Conservation (phyloP, 2,888 invertebrate genomes). For the Urechis unicinctus region DNA sequence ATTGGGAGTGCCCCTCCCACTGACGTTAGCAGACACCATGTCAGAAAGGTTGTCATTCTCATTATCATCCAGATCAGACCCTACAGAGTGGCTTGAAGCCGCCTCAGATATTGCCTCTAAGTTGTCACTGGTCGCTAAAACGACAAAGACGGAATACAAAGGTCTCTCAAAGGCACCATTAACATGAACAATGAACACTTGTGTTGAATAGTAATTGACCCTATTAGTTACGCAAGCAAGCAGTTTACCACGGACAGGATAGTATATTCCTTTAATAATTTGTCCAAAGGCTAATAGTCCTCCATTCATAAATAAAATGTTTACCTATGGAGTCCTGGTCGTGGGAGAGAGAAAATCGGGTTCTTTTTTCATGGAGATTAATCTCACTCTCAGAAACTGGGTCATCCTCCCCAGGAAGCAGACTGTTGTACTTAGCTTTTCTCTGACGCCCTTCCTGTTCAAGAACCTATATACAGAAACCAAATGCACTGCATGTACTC, state of each 20-base stretch:
- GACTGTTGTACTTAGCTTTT: conserved; percentile 31
- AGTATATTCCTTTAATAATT: too few relatives aligned
- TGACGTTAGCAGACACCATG: conserved; percentile 95
- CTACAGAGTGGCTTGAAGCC: conserved; percentile 90
- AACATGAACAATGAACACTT: too few relatives aligned
- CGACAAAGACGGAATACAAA: too few relatives aligned
- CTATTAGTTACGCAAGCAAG: too few relatives aligned
- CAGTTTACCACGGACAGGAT: too few relatives aligned
- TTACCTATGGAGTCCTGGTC: conserved; percentile 71
- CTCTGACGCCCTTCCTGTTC: conserved; percentile 45
- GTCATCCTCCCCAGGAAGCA: conserved; percentile 26
- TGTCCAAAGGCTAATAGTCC: background rate
- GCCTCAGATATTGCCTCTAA: conserved; percentile 92
- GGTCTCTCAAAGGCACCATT: too few relatives aligned
- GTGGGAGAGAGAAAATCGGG: conserved; percentile 73
- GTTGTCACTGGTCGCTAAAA: conserved; percentile 70
- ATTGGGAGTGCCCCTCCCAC: conserved; percentile 60
- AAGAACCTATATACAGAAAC: conserved; percentile 27
- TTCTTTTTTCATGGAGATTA: conserved; percentile 51
- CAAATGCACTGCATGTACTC: background rate
- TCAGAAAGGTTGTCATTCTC: conserved; percentile 83
- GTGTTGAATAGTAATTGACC: too few relatives aligned
- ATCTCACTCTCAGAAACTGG: conserved; percentile 31
- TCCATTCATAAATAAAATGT: background rate
- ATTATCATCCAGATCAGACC: conserved; percentile 68